These are phyloP conservation scores for Brachionus koreanus DNA, from an alignment of 1,140 invertebrate genomes.

Conservation along the genomic window DNA sequence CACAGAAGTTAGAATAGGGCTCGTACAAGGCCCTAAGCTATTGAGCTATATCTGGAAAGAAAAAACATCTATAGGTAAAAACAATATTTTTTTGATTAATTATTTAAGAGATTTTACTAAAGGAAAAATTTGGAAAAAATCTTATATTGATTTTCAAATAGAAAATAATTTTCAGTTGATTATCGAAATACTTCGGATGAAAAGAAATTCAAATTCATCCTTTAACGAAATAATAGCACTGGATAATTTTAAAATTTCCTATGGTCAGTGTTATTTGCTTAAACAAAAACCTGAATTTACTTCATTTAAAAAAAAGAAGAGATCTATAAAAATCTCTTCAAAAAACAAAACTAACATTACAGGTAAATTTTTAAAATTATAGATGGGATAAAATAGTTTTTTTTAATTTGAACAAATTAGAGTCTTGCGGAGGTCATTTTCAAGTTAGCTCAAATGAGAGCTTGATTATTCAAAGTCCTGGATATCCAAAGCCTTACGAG, in stretches of 20 bases:
- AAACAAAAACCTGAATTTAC: not conserved
- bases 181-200: not conserved
- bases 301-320: not conserved
- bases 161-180: conserved; percentile 7
- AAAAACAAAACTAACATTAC: not conserved
- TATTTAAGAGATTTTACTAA: not conserved
- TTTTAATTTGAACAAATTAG: not conserved
- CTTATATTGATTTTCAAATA: conserved; percentile 26
- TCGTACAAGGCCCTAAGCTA: not conserved
- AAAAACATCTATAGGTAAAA: not conserved
- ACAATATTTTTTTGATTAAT: not conserved
- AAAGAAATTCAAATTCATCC: not conserved
- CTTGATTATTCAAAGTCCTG: conserved; percentile 11
- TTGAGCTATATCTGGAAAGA: conserved; percentile 28
- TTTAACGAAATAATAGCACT: not conserved
- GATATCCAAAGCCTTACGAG: not conserved
- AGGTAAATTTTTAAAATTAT: not conserved
- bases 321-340: not conserved
- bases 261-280: not conserved
- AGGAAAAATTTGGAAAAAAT: conserved; percentile 5
- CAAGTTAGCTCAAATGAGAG: not conserved
- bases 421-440: not conserved
- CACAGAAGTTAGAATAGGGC: not conserved
- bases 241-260: conserved; percentile 28
- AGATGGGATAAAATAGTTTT: not conserved